Base-by-base conservation (phyloP, 2,113 vertebrate genomes). In the Ammodytes dubius region DNA sequence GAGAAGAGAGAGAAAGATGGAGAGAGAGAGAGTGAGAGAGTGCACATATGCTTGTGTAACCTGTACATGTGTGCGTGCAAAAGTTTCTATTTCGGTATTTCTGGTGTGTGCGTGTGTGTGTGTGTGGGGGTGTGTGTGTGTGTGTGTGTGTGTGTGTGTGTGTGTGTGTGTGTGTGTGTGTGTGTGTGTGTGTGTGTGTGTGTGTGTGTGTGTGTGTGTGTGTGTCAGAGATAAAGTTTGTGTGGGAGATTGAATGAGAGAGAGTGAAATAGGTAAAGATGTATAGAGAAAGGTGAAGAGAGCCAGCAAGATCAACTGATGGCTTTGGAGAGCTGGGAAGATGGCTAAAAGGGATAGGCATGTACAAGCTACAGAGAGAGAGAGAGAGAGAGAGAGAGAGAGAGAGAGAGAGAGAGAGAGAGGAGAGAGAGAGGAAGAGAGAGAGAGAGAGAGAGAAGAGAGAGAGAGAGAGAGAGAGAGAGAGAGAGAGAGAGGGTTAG, bases 191-290 rank as follows among this genome's bases (percentile, higher is more conserved):
- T 35, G 45, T 61, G 75, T 40, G 46, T 43, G 66, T n/a, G 60
- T 42, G 52, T 42, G 79, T 43, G 60, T 19, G 70, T 54, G 66
- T 65, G 35, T 63, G 39, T 50, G 54, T 49, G 60, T 14, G 76
- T 5, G 35, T 43, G 47, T 15, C 8, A 57, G 57, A 79, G 71
- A 87, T 84, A 84, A 84, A 85, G 83, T 89, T 88, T 87, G 75
- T 70, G 72, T 74, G 76, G 80, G 77, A 79, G 81, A 87, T 70
- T 65, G 83, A 80, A 74, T 52, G 74, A 73, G 65, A 87, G 11
- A 13, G 57, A 88, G 69, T 39, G 56, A 85, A 69, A 77, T 60
- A 77, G 58, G 66, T 65, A 43, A 40, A 85, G 87, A 79, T 71
- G 40, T 69, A 80, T 4, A 82, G 65, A 66, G 45, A 65, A 60